phyloP scores from a whole-genome alignment of 2,888 invertebrate species.

The Drosophila diplacantha region DNA sequence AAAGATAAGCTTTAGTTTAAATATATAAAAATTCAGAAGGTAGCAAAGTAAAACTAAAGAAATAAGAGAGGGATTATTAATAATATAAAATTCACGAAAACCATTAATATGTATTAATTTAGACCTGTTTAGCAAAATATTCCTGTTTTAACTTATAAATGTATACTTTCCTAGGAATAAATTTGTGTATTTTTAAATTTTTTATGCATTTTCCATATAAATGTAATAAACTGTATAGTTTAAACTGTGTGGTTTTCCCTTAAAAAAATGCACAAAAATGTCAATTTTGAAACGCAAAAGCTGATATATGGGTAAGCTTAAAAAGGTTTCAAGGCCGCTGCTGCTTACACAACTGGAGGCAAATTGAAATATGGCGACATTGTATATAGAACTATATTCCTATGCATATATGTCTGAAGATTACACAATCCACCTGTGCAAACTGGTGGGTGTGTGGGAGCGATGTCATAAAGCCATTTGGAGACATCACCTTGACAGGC shows the following conservation, averaged over 20 bases:
- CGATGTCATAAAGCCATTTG: slow-evolving; percentile 36
- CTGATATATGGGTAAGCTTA: neutral
- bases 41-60: no score
- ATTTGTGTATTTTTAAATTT: neutral
- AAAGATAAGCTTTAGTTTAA: neutral
- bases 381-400: slow-evolving; percentile 13
- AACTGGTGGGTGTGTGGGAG: slow-evolving; percentile 35
- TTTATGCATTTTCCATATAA: neutral
- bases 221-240: neutral
- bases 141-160: neutral
- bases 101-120: neutral
- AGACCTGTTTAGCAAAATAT: neutral
- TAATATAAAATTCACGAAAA: neutral
- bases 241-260: neutral
- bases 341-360: slow-evolving; percentile 33
- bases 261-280: neutral
- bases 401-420: neutral
- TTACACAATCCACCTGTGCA: slow-evolving; percentile 39
- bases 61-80: neutral
- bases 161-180: neutral
- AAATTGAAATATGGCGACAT: slow-evolving; percentile 19
- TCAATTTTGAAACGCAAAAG: slow-evolving; percentile 14
- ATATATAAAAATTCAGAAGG: neutral
- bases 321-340: slow-evolving; percentile 8
- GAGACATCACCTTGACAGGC: slow-evolving; percentile 28